Conservation (phyloP, 2,888 invertebrate genomes). For the Philaethria dido region DNA sequence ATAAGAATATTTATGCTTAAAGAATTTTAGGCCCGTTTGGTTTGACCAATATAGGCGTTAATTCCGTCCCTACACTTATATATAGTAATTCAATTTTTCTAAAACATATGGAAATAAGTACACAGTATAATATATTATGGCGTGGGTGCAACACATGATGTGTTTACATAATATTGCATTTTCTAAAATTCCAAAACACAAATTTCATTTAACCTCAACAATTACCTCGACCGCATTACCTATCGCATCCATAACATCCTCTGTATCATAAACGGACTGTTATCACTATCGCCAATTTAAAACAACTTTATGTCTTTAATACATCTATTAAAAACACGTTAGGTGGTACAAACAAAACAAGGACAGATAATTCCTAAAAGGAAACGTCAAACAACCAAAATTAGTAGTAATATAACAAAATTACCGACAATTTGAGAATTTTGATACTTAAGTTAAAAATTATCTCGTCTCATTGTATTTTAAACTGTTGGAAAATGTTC, state of each 20-base stretch:
- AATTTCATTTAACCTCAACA: conserved; percentile 16
- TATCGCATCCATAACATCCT: conserved; percentile 3
- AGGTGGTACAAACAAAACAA: conserved; percentile 14
- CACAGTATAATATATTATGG: too few species aligned
- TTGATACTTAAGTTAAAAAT: conserved; percentile 1
- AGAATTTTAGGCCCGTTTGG: too few species aligned
- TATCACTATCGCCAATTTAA: conserved; percentile 5
- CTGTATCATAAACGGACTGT: background rate
- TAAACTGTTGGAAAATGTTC: conserved; percentile 23
- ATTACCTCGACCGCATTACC: conserved; percentile 2
- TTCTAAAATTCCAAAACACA: too few species aligned
- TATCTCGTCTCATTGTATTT: conserved; percentile 16
- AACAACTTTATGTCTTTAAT: background rate
- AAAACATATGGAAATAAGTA: too few species aligned
- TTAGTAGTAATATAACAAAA: conserved; percentile 8
- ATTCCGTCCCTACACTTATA: too few species aligned
- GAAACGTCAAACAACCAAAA: conserved; percentile 4
- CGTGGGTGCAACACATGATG: too few species aligned
- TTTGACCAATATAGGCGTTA: too few species aligned
- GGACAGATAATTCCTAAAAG: conserved; percentile 15
- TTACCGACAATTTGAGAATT: conserved; percentile 11
- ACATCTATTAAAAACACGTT: conserved; percentile 14
- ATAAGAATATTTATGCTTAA: too few species aligned
- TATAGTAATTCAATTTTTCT: too few species aligned
- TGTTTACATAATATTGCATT: too few species aligned